Conservation (phyloP, 2,113 vertebrate genomes). For the Tyrannus savana region DNA sequence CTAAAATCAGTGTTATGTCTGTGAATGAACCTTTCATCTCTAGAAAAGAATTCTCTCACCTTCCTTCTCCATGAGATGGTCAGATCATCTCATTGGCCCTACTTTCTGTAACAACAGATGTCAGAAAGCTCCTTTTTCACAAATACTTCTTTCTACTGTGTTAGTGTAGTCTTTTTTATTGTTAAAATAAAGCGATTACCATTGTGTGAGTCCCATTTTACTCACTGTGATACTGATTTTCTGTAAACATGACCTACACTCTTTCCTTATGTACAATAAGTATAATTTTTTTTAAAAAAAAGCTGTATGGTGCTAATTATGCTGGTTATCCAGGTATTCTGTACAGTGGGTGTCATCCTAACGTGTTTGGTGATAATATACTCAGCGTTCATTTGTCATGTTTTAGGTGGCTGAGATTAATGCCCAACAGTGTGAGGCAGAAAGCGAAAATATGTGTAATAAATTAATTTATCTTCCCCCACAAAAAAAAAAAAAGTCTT, state of each 20-base stretch:
- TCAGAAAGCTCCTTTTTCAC: not conserved
- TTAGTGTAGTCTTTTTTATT: not conserved
- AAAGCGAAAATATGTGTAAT: not conserved
- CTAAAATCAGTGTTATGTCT: not conserved
- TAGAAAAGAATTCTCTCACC: not conserved
- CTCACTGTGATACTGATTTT: not conserved
- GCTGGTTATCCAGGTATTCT: not conserved
- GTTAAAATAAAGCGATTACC: not conserved
- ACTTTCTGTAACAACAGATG: not conserved
- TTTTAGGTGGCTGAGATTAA: not conserved
- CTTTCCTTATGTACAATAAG: not conserved
- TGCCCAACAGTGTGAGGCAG: not conserved
- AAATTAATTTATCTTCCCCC: not conserved
- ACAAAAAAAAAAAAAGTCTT: not conserved
- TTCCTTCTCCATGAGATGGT: not conserved
- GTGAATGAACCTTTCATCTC: not conserved
- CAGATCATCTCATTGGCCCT: not conserved
- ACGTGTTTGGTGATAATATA: rapidly evolving
- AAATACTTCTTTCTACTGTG: not conserved
- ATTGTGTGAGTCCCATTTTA: not conserved
- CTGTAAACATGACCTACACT: not conserved
- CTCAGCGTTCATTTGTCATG: not conserved
- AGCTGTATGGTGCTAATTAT: not conserved
- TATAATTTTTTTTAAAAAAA: not conserved
- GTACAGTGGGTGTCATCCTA: not conserved